Evolutionary conservation across 2,888 invertebrate species (phyloP).

Genomic region (Parnassius apollo): DNA sequence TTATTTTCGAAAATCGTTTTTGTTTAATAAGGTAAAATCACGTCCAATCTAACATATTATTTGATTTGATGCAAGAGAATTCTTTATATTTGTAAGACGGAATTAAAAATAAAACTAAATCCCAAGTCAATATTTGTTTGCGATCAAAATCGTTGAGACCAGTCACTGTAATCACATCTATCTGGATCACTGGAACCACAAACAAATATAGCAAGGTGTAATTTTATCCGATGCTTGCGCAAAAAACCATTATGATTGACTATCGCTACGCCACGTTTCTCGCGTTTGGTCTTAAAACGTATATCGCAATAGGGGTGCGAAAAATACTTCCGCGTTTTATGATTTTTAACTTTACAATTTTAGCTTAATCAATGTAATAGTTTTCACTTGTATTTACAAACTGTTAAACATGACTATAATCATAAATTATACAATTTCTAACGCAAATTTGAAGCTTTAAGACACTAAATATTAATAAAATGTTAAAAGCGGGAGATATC

Average conservation of each 20-base stretch:
- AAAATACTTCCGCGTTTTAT: conserved; percentile 13
- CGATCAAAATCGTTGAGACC: conserved; percentile 32
- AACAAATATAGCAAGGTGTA: conserved; percentile 55
- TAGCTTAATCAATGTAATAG: no score
- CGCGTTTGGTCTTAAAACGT: conserved; percentile 31
- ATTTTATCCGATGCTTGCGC: conserved; percentile 58
- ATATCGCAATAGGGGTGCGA: conserved; percentile 29
- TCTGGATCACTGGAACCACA: conserved; percentile 51
- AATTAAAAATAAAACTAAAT: conserved; percentile 30
- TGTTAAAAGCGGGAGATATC: no score
- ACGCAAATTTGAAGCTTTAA: no score
- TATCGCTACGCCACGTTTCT: conserved; percentile 42
- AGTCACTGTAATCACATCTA: conserved; percentile 34
- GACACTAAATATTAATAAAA: no score
- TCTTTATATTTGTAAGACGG: neutral
- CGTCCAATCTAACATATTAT: neutral
- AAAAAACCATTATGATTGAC: conserved; percentile 54
- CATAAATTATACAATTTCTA: no score
- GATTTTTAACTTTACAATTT: neutral
- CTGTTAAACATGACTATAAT: no score
- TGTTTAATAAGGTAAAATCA: neutral
- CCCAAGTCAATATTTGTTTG: conserved; percentile 34
- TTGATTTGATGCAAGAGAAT: neutral
- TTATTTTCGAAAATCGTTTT: no score
- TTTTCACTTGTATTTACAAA: no score